A percentile compares a stretch with the other conserved stretches of the same genome.
Evolutionary conservation across 2,888 invertebrate species (phyloP).

Genomic region (Cephus nigrinus): DNA sequence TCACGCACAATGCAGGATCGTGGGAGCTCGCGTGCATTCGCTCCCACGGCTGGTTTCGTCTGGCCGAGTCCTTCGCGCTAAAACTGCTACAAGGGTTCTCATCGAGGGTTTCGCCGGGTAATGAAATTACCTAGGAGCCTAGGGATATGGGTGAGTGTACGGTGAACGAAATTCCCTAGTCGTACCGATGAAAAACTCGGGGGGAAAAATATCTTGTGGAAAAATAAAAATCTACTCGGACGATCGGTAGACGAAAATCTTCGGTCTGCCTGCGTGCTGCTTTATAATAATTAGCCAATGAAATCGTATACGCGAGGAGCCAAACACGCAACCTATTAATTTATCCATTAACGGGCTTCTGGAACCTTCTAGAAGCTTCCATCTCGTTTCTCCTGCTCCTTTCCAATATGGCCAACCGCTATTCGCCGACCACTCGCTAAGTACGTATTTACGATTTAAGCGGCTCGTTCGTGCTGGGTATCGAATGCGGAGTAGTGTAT

Average conservation of each 20-base stretch:
- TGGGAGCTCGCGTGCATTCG: conserved; percentile 58
- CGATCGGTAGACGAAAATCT: background rate
- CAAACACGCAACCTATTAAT: conserved; percentile 41
- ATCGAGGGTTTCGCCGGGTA: conserved; percentile 28
- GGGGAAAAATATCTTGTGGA: no score
- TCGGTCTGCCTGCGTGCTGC: background rate
- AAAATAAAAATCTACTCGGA: background rate
- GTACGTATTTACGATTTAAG: conserved; percentile 34
- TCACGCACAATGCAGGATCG: conserved; percentile 51
- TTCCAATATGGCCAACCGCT: conserved; percentile 19
- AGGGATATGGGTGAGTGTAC: no score
- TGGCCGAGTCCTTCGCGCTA: conserved; percentile 32
- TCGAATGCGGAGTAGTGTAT: background rate
- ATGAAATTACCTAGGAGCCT: no score
- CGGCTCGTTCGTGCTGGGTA: background rate
- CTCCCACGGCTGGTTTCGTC: conserved; percentile 60
- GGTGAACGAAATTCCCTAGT: no score
- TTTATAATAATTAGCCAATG: conserved; percentile 35
- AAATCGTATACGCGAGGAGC: conserved; percentile 19
- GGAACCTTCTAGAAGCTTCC: conserved; percentile 14
- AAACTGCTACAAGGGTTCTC: conserved; percentile 58
- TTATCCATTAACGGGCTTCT: conserved; percentile 37
- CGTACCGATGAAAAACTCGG: no score
- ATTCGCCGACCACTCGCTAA: conserved; percentile 26
- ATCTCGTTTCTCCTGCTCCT: conserved; percentile 19